Base-by-base conservation (phyloP, 2,888 invertebrate species). In the Drosophila ustulata region DNA sequence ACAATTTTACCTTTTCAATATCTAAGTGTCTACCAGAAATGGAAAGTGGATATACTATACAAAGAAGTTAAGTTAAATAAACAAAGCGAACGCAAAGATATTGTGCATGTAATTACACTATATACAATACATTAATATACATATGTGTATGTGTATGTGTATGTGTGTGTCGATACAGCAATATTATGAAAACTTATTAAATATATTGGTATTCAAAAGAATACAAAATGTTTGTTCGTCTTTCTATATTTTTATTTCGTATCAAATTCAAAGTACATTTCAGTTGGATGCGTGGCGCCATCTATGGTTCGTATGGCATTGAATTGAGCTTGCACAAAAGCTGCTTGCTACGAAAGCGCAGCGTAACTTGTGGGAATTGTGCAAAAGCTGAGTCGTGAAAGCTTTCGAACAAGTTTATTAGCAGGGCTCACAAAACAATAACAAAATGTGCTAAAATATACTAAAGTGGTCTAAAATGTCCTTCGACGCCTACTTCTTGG, bases 1-100 rank as follows among this genome's bases (percentile, higher is more conserved):
- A 83, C 88, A 82, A 88, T 88, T 89, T 88, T 89, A 89, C 89
- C 85, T 87, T 89, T 89, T 89, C 89, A 89, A 78, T 72, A 78
- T 89, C 89, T 89, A 89, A 88, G 79, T 89, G 89, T 89, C 89
- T 89, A 89, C 82, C 78, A 75, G 74, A 65, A 81, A 80, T 70
- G 72, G 75, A 80, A 77, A 81, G 63, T 61, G 63, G 65, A 73
- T 73, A 68, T 41, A 41, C 39, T 74, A 70, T 71, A 71, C 63
- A 71, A 37, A 50, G 46, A 51, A 52, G n/a, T 39, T 41, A 41
- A 41, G 39, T 41, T 41, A 73, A 71, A 65, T 69, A 64, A 51
- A 50, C 53, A 67, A 64, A 30, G 6, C 18, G 18, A 18, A 18
- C 18, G 18, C 45, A 52, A 64, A 64, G 34, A 73, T 76, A 75